Evolutionary conservation across 2,797 vertebrate genomes (phyloP), one percentile per base, ranked within the genome.

Genomic region (Anableps anableps): DNA sequence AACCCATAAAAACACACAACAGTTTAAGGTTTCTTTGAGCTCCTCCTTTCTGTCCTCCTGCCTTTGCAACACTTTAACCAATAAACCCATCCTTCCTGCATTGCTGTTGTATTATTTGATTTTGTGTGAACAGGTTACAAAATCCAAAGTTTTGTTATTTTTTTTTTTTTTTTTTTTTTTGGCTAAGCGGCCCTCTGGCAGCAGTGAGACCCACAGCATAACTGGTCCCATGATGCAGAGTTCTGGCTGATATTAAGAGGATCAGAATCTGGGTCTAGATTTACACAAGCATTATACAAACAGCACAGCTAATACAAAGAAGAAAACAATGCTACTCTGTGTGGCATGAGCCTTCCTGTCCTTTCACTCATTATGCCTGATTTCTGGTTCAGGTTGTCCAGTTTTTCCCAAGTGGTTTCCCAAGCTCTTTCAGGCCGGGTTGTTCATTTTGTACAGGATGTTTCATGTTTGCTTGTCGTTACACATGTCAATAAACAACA

Each of bases 211-310:
- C 51, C 29, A 77, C 70, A 68, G 51, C 81, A 66, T 78, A 80
- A 76, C 83, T 34, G 34, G 88, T 89, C 91, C 80, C 87, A 82
- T 93, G 92, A 93, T 82, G 16, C 58, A 23, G 84, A 74, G 73
- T 81, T 82, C 83, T 80, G 73, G 70, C 45, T 71, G 76, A 82
- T 88, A 82, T 86, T 94, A 94, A 95, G 93, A 94, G 92, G 94
- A 93, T 95, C 89, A 94, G 50, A 91, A 93, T 88, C 79, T 88
- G 43, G 82, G 76, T 79, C 83, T 78, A 81, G 50, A 80, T 72
- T 91, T 89, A 83, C 83, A 91, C 90, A 93, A 81, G 82, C 82
- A 80, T 93, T 93, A 88, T 84, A 82, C 78, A 91, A 91, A 93
- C 81, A 88, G 83, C 72, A 78, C 78, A 79, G 78, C 80, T 76